A percentile compares a stretch with the other conserved stretches of the same genome.
phyloP scores from a whole-genome alignment of 2,888 invertebrate genomes.

The Rhyacophila evoluta region DNA sequence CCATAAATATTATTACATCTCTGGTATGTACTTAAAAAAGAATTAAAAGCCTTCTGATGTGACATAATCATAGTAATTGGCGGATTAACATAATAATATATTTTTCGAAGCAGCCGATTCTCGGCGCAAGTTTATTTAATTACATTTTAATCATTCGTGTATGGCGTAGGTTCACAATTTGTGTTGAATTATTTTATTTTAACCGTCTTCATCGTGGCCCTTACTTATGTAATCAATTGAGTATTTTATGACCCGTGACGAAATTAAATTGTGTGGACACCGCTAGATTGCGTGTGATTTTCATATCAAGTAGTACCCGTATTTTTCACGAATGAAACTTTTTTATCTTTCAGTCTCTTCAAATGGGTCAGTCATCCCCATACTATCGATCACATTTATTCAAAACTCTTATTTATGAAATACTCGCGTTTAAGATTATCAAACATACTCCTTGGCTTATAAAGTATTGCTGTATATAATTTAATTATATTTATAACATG shows the following conservation, averaged over 20 bases:
- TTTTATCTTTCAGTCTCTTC: too few species aligned
- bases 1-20: not conserved
- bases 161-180: not conserved
- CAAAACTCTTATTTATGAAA: too few species aligned
- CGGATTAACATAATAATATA: conserved; percentile 5
- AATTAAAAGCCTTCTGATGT: not conserved
- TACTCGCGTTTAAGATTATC: too few species aligned
- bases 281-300: too few species aligned
- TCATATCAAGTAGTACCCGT: too few species aligned
- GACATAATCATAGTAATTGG: not conserved
- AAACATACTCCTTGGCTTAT: too few species aligned
- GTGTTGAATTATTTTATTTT: not conserved
- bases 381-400: too few species aligned
- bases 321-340: too few species aligned
- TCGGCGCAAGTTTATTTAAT: not conserved
- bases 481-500: too few species aligned
- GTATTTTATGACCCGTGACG: not conserved
- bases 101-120: not conserved
- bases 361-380: too few species aligned
- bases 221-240: not conserved
- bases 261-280: not conserved
- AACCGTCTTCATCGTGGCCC: not conserved
- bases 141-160: not conserved
- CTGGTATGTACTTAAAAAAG: not conserved
- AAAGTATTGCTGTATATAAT: too few species aligned